Conservation (phyloP, 2,888 invertebrate species). For the Hirtodrosophila alboralis region DNA sequence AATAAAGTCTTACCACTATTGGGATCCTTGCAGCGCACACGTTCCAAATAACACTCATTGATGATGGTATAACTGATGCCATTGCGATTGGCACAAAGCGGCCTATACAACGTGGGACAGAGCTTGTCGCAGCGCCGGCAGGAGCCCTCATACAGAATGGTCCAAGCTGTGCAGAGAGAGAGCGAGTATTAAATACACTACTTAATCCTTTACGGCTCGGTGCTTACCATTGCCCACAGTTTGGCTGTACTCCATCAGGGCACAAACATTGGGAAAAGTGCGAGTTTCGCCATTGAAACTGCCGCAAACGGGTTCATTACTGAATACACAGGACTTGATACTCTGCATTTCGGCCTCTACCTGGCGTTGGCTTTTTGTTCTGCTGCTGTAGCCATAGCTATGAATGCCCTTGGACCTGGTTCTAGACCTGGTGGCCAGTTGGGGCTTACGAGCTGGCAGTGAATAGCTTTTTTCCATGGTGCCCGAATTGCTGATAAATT, state of each 20-base stretch:
- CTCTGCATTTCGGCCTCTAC: not conserved
- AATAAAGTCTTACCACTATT: slow-evolving; percentile 55
- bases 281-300: slow-evolving; percentile 55
- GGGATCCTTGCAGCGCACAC: slow-evolving; percentile 71
- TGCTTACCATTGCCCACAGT: slow-evolving; percentile 59
- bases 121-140: slow-evolving; percentile 62
- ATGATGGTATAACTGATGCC: slow-evolving; percentile 70
- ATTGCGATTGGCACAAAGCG: slow-evolving; percentile 70
- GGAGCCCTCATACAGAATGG: slow-evolving; percentile 65
- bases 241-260: slow-evolving; percentile 64
- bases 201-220: slow-evolving; percentile 16
- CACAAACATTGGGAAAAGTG: slow-evolving; percentile 70
- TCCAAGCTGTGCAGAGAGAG: slow-evolving; percentile 62
- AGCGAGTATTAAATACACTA: slow-evolving; percentile 4
- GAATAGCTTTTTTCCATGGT: slow-evolving; percentile 66
- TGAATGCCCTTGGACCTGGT: slow-evolving; percentile 3
- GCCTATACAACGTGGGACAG: slow-evolving; percentile 62
- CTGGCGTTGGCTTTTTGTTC: too few species aligned
- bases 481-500: slow-evolving; percentile 63
- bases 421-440: not conserved
- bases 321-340: slow-evolving; percentile 59
- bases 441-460: slow-evolving; percentile 56
- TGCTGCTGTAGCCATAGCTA: too few species aligned
- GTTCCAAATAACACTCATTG: slow-evolving; percentile 73
- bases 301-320: slow-evolving; percentile 68